Evolutionary conservation across 2,888 invertebrate genomes (phyloP).

Genomic region (Piscicola geometra): DNA sequence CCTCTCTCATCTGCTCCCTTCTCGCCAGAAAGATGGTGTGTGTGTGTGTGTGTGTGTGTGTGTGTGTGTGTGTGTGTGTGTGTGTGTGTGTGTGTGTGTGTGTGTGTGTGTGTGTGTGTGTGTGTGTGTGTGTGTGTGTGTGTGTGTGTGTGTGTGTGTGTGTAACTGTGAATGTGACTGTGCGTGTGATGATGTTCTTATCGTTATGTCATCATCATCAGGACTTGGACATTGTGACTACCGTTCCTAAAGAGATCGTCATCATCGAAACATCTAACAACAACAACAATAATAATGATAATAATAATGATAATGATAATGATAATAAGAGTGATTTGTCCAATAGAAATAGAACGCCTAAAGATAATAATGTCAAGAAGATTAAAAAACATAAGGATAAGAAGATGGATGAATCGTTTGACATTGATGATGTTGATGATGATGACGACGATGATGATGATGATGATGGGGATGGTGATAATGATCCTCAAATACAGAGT

Average conservation of each 20-base stretch:
- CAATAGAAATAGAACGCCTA: conserved; percentile 35
- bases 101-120: no score
- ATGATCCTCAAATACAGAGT: no score
- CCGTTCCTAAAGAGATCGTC: conserved; percentile 38
- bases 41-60: no score
- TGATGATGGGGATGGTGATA: conserved; percentile 18
- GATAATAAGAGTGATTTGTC: conserved; percentile 24
- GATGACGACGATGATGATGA: conserved; percentile 25
- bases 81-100: no score
- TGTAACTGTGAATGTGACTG: no score
- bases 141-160: no score
- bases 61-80: no score
- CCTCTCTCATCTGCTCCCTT: not conserved
- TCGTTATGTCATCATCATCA: not conserved
- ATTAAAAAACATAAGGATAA: conserved; percentile 26
- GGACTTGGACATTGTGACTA: conserved; percentile 29
- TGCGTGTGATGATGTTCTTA: no score
- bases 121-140: no score
- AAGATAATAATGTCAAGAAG: conserved; percentile 28
- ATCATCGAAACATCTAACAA: conserved; percentile 29
- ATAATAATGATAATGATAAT: conserved; percentile 5
- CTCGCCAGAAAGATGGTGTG: not conserved
- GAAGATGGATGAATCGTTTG: not conserved
- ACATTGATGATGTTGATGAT: not conserved
- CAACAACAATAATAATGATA: not conserved